Percentiles rank a stretch among this genome's conserved stretches.
Conservation (phyloP, 1,140 invertebrate species). For the Stratiolaelaps scimitus region DNA sequence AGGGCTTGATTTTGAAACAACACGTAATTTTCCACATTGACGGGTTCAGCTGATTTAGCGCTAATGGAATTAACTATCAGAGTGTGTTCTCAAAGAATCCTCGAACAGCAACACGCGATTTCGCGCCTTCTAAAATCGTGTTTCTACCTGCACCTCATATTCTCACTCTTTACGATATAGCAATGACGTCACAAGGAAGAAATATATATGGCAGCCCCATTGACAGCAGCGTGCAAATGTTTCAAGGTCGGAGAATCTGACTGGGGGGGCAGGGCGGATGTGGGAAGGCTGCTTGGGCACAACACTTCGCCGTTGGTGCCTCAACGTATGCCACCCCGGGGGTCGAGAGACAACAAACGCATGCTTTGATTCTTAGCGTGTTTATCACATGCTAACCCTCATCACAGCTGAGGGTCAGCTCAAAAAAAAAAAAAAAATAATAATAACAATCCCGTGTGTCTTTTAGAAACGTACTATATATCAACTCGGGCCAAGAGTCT, state of each 20-base stretch:
- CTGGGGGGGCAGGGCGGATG: background rate
- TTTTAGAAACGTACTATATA: background rate
- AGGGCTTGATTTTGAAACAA: no score
- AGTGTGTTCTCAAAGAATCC: no score
- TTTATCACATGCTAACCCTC: background rate
- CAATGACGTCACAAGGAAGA: no score
- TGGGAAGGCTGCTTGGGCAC: background rate
- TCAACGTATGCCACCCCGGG: background rate
- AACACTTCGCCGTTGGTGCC: background rate
- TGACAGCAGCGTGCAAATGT: background rate
- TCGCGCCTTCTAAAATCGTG: no score
- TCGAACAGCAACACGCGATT: no score
- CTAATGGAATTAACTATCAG: no score
- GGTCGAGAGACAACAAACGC: background rate
- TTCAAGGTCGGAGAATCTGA: background rate
- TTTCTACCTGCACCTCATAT: no score
- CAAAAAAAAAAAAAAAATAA: background rate
- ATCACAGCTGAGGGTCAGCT: no score
- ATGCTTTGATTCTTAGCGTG: background rate
- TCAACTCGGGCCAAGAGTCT: slow-evolving; percentile 5
- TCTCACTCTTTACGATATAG: no score
- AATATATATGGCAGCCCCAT: no score
- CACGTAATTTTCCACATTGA: no score
- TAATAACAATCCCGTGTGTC: background rate
- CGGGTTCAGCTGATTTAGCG: no score